Evolutionary conservation across 2,797 vertebrate species (phyloP).

Genomic region (Cirrhinus molitorella): DNA sequence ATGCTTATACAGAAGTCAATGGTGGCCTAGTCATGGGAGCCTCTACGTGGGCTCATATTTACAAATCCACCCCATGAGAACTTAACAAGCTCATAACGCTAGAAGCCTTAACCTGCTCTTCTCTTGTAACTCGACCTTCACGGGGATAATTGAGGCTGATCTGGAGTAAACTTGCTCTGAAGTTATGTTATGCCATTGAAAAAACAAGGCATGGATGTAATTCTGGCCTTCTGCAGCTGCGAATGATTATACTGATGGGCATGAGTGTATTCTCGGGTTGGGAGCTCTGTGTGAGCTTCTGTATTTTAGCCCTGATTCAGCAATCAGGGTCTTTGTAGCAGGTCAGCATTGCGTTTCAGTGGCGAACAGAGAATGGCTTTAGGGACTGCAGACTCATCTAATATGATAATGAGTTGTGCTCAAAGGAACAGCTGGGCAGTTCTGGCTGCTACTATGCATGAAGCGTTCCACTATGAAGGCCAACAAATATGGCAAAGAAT

Average conservation of each 20-base stretch:
- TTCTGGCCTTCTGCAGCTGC: constrained; percentile 27
- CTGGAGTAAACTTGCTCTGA: constrained; percentile 34
- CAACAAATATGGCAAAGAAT: constrained; percentile 26
- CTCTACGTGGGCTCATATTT: constrained; percentile 10
- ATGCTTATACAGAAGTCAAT: constrained; percentile 41
- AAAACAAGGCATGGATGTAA: constrained; percentile 17
- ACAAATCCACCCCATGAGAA: constrained; percentile 52
- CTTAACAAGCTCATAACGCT: background rate
- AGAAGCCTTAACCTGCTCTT: constrained; percentile 31
- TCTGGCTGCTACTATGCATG: constrained; percentile 27
- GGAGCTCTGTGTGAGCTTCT: constrained; percentile 60
- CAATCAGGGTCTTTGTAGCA: constrained; percentile 73
- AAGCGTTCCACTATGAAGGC: constrained; percentile 4
- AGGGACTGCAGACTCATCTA: constrained; percentile 84
- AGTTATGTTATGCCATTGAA: constrained; percentile 8
- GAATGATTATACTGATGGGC: constrained; percentile 9
- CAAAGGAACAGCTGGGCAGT: constrained; percentile 58
- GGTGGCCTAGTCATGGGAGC: constrained; percentile 15
- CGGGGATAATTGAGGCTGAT: constrained; percentile 23
- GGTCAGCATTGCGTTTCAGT: constrained; percentile 62
- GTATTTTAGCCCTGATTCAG: constrained; percentile 82
- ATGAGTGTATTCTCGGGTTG: constrained; percentile 27
- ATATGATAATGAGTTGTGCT: constrained; percentile 74
- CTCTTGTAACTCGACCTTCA: constrained; percentile 35
- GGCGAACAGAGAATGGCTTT: constrained; percentile 77